phyloP scores from a whole-genome alignment of 2,113 vertebrate species.

The Tor tambroides region DNA sequence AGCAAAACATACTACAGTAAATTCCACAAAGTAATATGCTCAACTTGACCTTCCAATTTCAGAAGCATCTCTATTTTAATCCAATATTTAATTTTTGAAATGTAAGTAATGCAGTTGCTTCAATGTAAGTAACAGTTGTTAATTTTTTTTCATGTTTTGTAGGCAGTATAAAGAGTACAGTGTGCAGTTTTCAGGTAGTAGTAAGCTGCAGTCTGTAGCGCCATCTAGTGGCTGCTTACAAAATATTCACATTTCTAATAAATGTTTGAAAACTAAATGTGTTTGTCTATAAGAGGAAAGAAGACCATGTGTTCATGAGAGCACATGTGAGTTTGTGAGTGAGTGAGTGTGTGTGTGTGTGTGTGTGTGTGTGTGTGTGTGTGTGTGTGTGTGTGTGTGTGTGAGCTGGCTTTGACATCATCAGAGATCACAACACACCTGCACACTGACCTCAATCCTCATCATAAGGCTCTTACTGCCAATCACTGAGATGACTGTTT shows the following conservation, averaged over 20 bases:
- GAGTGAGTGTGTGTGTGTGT: neutral
- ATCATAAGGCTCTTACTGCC: slow-evolving; percentile 67
- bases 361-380: neutral
- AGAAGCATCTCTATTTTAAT: neutral
- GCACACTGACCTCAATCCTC: slow-evolving; percentile 73
- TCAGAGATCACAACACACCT: slow-evolving; percentile 60
- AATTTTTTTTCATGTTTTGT: neutral
- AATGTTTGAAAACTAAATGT: neutral
- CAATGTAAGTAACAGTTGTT: neutral
- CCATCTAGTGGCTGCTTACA: slow-evolving; percentile 69
- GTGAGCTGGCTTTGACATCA: slow-evolving; percentile 51
- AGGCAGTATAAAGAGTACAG: neutral
- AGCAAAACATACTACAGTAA: neutral
- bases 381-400: neutral
- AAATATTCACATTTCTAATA: neutral
- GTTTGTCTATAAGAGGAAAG: neutral
- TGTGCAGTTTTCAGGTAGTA: neutral
- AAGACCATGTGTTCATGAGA: neutral
- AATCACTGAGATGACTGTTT: slow-evolving; percentile 15
- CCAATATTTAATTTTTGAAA: neutral
- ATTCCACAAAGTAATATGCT: neutral
- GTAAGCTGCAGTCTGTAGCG: slow-evolving; percentile 63
- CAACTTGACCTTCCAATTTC: neutral
- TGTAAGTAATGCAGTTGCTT: neutral
- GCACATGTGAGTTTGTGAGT: neutral